Evolutionary conservation across 1,140 invertebrate species (phyloP).

Genomic region (Papilio dardanus): DNA sequence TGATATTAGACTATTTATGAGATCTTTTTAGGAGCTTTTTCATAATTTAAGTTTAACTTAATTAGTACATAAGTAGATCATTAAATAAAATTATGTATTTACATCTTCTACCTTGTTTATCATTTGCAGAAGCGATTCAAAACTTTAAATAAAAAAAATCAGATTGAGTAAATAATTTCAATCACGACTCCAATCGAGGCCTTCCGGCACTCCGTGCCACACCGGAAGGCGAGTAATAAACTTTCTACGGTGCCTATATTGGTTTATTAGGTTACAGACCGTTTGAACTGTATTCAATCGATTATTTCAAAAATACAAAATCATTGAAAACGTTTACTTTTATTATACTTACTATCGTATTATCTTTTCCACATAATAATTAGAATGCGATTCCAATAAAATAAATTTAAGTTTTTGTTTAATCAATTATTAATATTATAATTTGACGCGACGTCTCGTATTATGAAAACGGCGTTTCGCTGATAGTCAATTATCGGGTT

Average conservation of each 20-base stretch:
- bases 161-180: background rate
- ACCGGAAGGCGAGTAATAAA: background rate
- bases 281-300: background rate
- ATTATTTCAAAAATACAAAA: background rate
- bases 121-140: too few species aligned
- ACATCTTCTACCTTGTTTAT: too few species aligned
- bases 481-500: conserved; percentile 46
- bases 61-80: background rate
- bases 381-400: background rate
- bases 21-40: too few species aligned
- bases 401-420: background rate
- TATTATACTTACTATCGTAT: too few species aligned
- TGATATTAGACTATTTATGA: background rate
- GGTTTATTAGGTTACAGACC: background rate
- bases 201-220: background rate
- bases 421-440: background rate
- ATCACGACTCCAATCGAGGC: background rate
- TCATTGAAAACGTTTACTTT: too few species aligned
- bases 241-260: background rate
- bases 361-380: too few species aligned
- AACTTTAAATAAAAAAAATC: background rate
- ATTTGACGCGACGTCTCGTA: background rate
- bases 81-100: too few species aligned
- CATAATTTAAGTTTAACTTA: too few species aligned
- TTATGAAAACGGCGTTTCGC: conserved; percentile 15